A percentile compares a stretch with the other conserved stretches of the same genome.
phyloP scores from a whole-genome alignment of 2,888 invertebrate species.

The Marasmarcha lunaedactyla region DNA sequence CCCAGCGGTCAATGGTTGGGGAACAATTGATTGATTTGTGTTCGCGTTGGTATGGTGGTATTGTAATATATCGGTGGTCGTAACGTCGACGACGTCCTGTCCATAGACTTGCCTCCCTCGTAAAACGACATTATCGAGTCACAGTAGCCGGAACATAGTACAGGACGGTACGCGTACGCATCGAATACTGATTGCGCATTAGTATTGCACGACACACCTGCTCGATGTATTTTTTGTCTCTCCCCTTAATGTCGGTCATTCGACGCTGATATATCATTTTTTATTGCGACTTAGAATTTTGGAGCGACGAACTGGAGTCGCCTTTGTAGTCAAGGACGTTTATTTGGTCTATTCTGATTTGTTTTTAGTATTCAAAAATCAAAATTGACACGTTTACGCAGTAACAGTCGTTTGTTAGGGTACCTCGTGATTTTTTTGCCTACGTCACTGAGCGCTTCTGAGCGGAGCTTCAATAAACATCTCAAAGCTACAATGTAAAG shows the following conservation, averaged over 20 bases:
- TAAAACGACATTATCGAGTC: conserved; percentile 69
- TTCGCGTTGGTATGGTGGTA: conserved; percentile 52
- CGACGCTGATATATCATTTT: conserved; percentile 58
- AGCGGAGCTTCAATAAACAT: too few relatives aligned
- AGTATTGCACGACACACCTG: conserved; percentile 67
- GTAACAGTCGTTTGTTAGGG: too few relatives aligned
- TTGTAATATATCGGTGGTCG: conserved; percentile 64
- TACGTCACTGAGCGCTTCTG: too few relatives aligned
- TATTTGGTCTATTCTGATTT: conserved; percentile 28
- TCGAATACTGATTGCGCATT: conserved; percentile 67
- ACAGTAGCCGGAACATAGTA: conserved; percentile 70
- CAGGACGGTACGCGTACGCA: conserved; percentile 62
- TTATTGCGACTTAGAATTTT: conserved; percentile 55
- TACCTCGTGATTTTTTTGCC: too few relatives aligned
- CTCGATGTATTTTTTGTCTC: conserved; percentile 56
- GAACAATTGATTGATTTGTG: conserved; percentile 27
- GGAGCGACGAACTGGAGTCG: conserved; percentile 46
- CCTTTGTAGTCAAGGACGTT: conserved; percentile 44
- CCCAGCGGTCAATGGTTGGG: conserved; percentile 42
- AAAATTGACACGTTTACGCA: too few relatives aligned
- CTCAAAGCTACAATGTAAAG: too few relatives aligned
- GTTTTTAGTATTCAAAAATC: conserved; percentile 10
- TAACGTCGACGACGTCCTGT: conserved; percentile 69
- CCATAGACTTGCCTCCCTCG: conserved; percentile 52
- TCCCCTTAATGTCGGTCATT: conserved; percentile 68